phyloP scores from a whole-genome alignment of 1,140 invertebrate genomes.

The Neotoxoptera formosana region DNA sequence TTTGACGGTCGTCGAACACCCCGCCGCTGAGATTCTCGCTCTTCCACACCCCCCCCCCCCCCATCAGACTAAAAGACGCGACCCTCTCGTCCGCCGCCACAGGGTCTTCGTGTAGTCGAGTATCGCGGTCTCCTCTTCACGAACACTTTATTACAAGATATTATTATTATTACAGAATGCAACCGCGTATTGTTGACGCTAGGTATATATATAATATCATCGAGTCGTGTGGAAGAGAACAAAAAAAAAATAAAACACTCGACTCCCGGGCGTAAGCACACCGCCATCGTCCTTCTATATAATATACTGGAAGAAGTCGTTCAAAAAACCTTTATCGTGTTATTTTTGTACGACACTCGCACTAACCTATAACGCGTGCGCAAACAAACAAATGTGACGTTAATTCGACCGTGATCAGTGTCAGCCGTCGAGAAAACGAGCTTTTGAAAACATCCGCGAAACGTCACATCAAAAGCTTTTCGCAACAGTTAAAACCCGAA shows the following conservation, averaged over 20 bases:
- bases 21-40: not conserved
- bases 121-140: not conserved
- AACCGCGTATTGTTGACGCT: not conserved
- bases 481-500: not conserved
- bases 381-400: constrained; percentile 7
- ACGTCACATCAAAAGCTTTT: constrained; percentile 14
- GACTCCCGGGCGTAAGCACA: not conserved
- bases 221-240: not conserved
- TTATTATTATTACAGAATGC: not conserved
- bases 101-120: not conserved
- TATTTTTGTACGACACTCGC: not conserved
- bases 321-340: not conserved
- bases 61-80: constrained; percentile 13
- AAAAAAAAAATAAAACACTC: not conserved
- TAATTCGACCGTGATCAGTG: constrained; percentile 5
- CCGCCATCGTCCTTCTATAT: not conserved
- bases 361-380: too few relatives aligned
- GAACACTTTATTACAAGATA: not conserved
- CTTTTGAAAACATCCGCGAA: not conserved
- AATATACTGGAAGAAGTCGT: not conserved
- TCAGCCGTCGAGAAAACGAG: not conserved
- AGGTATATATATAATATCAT: not conserved
- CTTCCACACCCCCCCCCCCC: too few relatives aligned
- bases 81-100: not conserved
- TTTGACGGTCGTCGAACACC: not conserved